Evolutionary conservation across 2,113 vertebrate species (phyloP).

Genomic region (Monopterus albus): DNA sequence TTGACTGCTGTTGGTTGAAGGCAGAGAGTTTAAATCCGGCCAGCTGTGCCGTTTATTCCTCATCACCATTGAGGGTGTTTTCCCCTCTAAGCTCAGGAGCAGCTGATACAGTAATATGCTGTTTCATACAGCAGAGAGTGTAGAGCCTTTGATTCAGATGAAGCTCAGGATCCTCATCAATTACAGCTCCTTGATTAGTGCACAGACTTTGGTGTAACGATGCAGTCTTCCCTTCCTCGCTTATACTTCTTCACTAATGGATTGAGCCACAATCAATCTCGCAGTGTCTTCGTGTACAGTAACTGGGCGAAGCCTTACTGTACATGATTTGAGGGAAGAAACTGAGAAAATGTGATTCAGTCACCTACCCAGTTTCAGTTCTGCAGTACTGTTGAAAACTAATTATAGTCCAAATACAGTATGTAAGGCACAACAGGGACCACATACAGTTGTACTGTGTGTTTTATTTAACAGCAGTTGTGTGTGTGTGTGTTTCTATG

Average conservation of each 20-base stretch:
- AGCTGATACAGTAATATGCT: neutral
- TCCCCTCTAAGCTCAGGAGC: neutral
- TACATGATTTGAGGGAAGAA: neutral
- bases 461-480: slow-evolving; percentile 21
- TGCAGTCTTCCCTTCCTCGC: slow-evolving; percentile 22
- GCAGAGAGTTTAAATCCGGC: slow-evolving; percentile 29
- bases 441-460: slow-evolving; percentile 1
- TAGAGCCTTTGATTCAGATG: slow-evolving; percentile 57
- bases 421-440: slow-evolving; percentile 9
- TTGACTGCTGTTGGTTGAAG: neutral
- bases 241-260: slow-evolving; percentile 55
- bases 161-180: slow-evolving; percentile 54
- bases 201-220: slow-evolving; percentile 29
- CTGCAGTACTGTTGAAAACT: neutral
- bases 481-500: neutral
- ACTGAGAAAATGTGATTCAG: neutral
- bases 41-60: slow-evolving; percentile 20
- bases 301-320: slow-evolving; percentile 26
- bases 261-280: slow-evolving; percentile 34
- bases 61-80: neutral
- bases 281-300: slow-evolving; percentile 23
- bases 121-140: slow-evolving; percentile 16
- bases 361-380: slow-evolving; percentile 3
- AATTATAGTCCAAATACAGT: slow-evolving; percentile 14
- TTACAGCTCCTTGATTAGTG: slow-evolving; percentile 64